Base-by-base conservation (phyloP, 2,113 vertebrate genomes). In the Plotosus lineatus region DNA sequence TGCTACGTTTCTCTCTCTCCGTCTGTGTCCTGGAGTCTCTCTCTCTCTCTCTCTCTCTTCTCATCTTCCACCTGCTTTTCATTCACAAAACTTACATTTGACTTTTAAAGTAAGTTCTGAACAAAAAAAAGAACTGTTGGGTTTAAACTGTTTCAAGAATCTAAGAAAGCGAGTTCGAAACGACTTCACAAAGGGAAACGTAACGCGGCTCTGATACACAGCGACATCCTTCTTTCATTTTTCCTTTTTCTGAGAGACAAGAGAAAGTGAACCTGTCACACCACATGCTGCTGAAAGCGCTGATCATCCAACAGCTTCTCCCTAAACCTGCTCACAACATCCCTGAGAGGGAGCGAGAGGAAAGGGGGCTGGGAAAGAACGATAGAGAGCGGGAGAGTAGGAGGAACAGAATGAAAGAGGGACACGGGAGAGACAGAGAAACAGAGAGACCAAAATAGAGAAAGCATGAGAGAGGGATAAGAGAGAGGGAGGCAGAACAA, bases 181-280 rank as follows among this genome's bases (percentile, higher is more conserved):
- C 36, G 40, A 85, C 81, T 87, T 85, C 87, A 88, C 89, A 88
- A 90, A 90, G 82, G 87, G 55, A 46, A 88, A 87, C 86, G 83
- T 88, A 88, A 89, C 86, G 88, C 89, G 87, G 89, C 90, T 86
- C 87, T 89, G 89, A 92, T 89, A 88, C 86, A 87, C 83, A 28
- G 71, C 91, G 88, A 89, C 89, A 86, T 90, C 87, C 86, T 82
- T 83, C 86, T 74, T 56, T 69, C 61, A 38, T 50, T 74, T 77
- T 71, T 46, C 46, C 51, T 42, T 74, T 74, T 58, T 65, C 11
- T 65, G 10, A 12, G 21, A 42, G 63, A n/a, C 21, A 38, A 72
- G 68, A 71, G 44, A 72, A 77, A 82, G 79, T 88, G 87, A 92
- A 91, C 89, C 90, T 91, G 90, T 92, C 91, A 90, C 88, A 89